A percentile compares a stretch with the other conserved stretches of the same genome.
Conservation (phyloP, 2,113 vertebrate genomes). For the Danionella cerebrum region DNA sequence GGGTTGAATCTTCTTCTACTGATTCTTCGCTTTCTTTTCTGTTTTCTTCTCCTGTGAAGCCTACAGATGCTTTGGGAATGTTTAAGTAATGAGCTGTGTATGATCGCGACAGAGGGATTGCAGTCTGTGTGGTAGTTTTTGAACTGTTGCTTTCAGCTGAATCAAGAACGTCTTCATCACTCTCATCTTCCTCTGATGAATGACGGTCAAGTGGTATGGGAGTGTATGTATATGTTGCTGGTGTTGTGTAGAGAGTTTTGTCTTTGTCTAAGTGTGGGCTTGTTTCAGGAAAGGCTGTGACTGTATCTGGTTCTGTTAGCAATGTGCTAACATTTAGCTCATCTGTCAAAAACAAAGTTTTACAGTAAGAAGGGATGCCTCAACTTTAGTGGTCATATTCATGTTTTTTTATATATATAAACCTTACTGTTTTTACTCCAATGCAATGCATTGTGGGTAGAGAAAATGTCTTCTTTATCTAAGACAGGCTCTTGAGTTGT, state of each 20-base stretch:
- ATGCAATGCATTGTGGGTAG: not conserved
- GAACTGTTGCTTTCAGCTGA: not conserved
- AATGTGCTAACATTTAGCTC: not conserved
- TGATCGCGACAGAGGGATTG: not conserved
- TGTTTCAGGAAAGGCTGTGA: not conserved
- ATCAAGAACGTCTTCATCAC: not conserved
- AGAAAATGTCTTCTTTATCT: not conserved
- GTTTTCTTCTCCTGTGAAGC: not conserved
- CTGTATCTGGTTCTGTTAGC: not conserved
- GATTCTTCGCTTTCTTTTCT: not conserved
- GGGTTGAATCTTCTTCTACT: not conserved
- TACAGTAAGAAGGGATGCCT: not conserved
- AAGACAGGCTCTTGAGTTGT: not conserved
- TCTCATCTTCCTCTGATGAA: not conserved
- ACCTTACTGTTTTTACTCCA: not conserved
- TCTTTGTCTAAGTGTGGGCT: too few relatives aligned
- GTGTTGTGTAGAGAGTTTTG: not conserved
- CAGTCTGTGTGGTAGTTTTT: not conserved
- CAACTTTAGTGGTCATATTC: not conserved
- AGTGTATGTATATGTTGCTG: not conserved
- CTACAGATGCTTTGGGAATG: not conserved
- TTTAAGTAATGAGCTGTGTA: not conserved
- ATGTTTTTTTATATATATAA: not conserved
- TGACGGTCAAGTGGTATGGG: not conserved
- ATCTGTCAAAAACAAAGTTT: slow-evolving; percentile 9